These are phyloP conservation scores for Rhagoletis pomonella DNA, from an alignment of 1,140 invertebrate species.

Conservation along the genomic window DNA sequence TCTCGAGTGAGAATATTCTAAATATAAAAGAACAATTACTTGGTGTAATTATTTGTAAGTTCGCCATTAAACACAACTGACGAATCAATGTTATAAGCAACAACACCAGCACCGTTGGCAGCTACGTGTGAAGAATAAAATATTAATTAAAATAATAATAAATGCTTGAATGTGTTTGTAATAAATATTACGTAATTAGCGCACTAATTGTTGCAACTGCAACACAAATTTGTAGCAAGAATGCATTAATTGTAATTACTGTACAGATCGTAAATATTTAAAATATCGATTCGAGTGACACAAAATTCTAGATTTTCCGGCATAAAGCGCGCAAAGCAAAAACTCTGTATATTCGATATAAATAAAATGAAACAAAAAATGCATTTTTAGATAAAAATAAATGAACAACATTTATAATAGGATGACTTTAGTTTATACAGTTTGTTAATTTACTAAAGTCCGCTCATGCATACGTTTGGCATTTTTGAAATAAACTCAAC, in stretches of 20 bases:
- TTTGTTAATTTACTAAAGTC: background rate
- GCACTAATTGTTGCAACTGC: conserved; percentile 15
- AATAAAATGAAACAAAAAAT: background rate
- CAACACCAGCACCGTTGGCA: too few relatives aligned
- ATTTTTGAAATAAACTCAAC: too few relatives aligned
- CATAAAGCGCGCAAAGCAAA: too few relatives aligned
- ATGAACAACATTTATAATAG: background rate
- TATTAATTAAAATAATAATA: too few relatives aligned
- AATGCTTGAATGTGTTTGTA: background rate
- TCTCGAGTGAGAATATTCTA: too few relatives aligned
- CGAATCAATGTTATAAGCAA: too few relatives aligned
- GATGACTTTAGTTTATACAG: background rate
- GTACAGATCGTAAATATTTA: background rate
- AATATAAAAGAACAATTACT: background rate
- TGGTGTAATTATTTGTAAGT: conserved; percentile 7
- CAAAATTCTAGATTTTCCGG: background rate
- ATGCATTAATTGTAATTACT: background rate
- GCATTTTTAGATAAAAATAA: background rate
- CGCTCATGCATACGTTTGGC: too few relatives aligned
- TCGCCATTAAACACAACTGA: too few relatives aligned
- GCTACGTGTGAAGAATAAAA: too few relatives aligned
- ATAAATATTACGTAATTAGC: conserved; percentile 32
- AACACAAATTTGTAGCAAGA: background rate
- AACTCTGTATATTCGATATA: too few relatives aligned
- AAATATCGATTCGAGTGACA: background rate